These are phyloP conservation scores for Pithys albifrons DNA, from an alignment of 2,113 vertebrate genomes.

Conservation along the genomic window DNA sequence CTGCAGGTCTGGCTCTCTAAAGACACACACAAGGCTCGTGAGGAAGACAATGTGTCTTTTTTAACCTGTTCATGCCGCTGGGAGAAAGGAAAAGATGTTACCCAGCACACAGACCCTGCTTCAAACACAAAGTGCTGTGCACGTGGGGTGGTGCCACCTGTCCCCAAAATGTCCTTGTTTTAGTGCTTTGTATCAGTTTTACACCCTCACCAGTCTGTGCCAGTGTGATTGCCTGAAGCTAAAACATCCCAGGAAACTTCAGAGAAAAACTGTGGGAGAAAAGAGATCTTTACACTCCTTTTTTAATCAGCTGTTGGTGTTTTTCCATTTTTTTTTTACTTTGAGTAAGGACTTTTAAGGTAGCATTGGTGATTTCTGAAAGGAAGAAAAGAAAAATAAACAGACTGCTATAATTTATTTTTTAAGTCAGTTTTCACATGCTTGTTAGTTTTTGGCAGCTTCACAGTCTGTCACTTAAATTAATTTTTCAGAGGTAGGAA, in stretches of 20 bases:
- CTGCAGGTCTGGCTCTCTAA: background rate
- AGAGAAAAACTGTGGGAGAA: background rate
- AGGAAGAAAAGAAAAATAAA: background rate
- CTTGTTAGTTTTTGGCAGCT: slow-evolving; percentile 12
- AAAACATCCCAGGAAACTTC: background rate
- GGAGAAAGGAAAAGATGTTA: background rate
- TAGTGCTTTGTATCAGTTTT: background rate
- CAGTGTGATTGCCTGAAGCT: background rate
- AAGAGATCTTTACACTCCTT: background rate
- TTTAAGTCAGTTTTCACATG: background rate
- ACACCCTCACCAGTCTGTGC: background rate
- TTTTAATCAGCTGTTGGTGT: background rate
- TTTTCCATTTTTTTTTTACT: background rate
- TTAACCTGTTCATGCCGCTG: background rate
- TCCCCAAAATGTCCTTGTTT: background rate
- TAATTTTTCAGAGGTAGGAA: background rate
- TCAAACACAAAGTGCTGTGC: rapidly evolving
- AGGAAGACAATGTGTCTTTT: background rate
- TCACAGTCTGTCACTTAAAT: background rate
- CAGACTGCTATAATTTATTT: background rate
- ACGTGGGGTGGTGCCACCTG: background rate
- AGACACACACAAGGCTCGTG: background rate
- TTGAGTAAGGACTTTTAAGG: background rate
- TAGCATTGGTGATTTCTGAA: background rate
- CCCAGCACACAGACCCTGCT: background rate